Evolutionary conservation across 2,113 vertebrate species (phyloP).

Genomic region (Myiagra hebetior): DNA sequence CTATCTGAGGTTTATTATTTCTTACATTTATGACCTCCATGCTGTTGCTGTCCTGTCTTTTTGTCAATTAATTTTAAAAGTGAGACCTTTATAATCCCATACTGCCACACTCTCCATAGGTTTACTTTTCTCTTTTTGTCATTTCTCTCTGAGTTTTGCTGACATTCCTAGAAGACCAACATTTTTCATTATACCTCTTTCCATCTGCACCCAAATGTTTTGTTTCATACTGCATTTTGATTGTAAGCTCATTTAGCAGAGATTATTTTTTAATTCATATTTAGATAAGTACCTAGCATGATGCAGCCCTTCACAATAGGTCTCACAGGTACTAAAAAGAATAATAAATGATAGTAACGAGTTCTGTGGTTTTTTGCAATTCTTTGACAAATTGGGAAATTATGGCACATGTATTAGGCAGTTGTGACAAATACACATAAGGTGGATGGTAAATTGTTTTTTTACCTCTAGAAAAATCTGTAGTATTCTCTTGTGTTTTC

Average conservation of each 20-base stretch:
- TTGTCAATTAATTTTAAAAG: not conserved
- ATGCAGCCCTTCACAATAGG: not conserved
- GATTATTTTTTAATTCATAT: not conserved
- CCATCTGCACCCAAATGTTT: not conserved
- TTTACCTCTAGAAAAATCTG: conserved; percentile 21
- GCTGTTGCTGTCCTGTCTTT: not conserved
- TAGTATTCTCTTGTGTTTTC: conserved; percentile 2
- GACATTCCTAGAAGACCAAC: not conserved
- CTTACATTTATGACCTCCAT: not conserved
- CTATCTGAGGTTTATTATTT: not conserved
- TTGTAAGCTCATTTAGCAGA: not conserved
- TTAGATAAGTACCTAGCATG: not conserved
- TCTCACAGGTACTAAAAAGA: not conserved
- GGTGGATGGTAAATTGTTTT: not conserved
- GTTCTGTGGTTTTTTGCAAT: not conserved
- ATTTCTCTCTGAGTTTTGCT: not conserved
- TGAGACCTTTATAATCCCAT: not conserved
- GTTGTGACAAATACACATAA: not conserved
- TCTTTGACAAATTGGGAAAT: not conserved
- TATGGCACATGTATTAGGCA: not conserved
- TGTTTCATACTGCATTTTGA: not conserved
- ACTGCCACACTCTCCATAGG: not conserved
- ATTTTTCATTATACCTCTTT: not conserved
- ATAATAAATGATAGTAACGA: not conserved
- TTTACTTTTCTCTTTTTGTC: not conserved